These are phyloP conservation scores for Dromococcyx pavoninus DNA, from an alignment of 2,797 vertebrate genomes.

Conservation along the genomic window DNA sequence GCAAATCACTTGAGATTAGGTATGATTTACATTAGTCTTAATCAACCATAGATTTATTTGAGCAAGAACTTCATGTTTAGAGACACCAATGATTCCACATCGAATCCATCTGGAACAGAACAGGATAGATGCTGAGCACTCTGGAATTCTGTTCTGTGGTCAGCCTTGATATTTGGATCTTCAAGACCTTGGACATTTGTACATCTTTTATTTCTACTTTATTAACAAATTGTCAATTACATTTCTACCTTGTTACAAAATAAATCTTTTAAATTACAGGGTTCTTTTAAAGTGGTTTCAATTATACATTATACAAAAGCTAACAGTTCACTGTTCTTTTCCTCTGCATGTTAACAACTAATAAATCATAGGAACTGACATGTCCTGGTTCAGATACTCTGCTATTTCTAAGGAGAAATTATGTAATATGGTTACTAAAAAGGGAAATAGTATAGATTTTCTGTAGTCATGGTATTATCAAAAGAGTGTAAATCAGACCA, in stretches of 20 bases:
- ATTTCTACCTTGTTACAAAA: neutral
- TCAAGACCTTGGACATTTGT: neutral
- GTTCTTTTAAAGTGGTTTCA: neutral
- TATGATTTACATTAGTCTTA: neutral
- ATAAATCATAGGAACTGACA: constrained; percentile 5
- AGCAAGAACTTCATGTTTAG: neutral
- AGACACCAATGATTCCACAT: neutral
- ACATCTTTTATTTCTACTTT: neutral
- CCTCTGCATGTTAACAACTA: neutral
- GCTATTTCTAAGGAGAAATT: constrained; percentile 8
- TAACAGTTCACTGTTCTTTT: neutral
- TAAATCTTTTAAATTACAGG: neutral
- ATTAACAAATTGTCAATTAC: neutral
- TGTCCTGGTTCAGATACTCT: neutral
- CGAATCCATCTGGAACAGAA: neutral
- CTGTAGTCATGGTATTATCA: neutral
- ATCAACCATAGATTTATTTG: neutral
- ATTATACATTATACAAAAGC: neutral
- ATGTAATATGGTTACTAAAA: constrained; percentile 37
- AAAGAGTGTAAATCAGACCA: neutral
- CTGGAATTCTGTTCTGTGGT: neutral
- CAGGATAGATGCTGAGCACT: neutral
- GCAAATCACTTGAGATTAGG: neutral
- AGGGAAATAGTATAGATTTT: constrained; percentile 41
- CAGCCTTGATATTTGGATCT: neutral